Evolutionary conservation across 1,140 invertebrate species (phyloP).

Genomic region (Drusus annulatus): DNA sequence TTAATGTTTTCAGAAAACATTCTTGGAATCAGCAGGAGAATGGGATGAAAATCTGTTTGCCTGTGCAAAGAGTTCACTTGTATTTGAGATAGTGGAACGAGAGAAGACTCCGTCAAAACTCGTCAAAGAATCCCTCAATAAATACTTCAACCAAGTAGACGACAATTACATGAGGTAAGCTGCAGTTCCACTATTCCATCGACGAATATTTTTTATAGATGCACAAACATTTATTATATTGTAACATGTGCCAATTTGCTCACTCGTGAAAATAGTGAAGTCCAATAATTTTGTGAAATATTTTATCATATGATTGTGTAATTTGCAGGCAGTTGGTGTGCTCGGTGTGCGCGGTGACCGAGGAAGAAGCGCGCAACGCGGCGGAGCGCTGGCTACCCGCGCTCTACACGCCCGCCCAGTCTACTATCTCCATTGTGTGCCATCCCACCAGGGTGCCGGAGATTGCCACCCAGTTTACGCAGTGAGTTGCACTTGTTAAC

Average conservation of each 20-base stretch:
- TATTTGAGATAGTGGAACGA: slow-evolving; percentile 87
- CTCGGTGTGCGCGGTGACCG: slow-evolving; percentile 78
- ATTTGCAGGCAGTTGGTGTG: slow-evolving; percentile 75
- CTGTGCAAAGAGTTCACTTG: slow-evolving; percentile 86
- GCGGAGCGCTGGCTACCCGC: slow-evolving; percentile 79
- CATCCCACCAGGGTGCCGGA: slow-evolving; percentile 83
- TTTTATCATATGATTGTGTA: not conserved
- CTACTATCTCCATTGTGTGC: slow-evolving; percentile 81
- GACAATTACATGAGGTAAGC: slow-evolving; percentile 79
- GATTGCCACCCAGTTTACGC: slow-evolving; percentile 76
- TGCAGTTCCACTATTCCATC: too few species aligned
- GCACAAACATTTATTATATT: too few species aligned
- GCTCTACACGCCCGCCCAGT: slow-evolving; percentile 74
- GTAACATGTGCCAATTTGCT: too few species aligned
- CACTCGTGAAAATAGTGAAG: too few species aligned
- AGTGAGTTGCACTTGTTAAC: slow-evolving; percentile 68
- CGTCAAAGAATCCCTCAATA: slow-evolving; percentile 79
- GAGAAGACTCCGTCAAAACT: slow-evolving; percentile 85
- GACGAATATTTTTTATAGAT: too few species aligned
- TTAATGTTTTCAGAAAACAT: slow-evolving; percentile 76
- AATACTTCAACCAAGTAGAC: slow-evolving; percentile 79
- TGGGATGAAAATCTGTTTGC: slow-evolving; percentile 85
- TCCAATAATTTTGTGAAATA: too few species aligned
- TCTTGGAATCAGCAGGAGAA: slow-evolving; percentile 73
- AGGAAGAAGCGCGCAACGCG: slow-evolving; percentile 77